Evolutionary conservation across 2,797 vertebrate genomes (phyloP), one percentile per base, ranked within the genome.

Genomic region (Australoheros facetus): DNA sequence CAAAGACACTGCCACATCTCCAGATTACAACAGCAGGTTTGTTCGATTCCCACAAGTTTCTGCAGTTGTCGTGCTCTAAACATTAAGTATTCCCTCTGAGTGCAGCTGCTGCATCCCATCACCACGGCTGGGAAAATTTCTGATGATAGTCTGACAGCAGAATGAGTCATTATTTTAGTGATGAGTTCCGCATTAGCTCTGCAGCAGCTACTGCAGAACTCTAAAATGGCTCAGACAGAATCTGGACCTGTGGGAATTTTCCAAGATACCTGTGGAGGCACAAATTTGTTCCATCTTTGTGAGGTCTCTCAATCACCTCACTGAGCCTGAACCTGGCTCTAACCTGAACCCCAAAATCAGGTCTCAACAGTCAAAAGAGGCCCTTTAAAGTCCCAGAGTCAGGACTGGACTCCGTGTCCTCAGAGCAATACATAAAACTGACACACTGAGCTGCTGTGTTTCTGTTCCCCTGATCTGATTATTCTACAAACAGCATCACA

Each of bases 401-500:
- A 69, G 17, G 26, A 13, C 16, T 7, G 23, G 42, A 66, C 39
- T 5, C 21, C 2, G 5, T 28, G 23, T 66, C 42, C 62, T 69
- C 42, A 51, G 62, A 30, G 26, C 3, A 2, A 1, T 51, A 14
- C 26, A 69, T 28, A n/a, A 69, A 51, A 32, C 4, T 19, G 4
- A 11, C 39, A 64, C 8, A 3, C 62, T 17, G 21, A 66, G 10
- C 10, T 48, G 39, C 1, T 48, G 42, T 5, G 64, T 11, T 69
- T 69, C 64, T 8, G 0, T 30, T 32, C 45, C 17, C 17, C 26
- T 0, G 42, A 69, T 69, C 30, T 16, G 3, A 51, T 69, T 69
- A 69, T 69, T 69, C 45, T 51, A 69, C 64, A 69, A n/a, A 51
- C 64, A 51, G 45, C 42, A 69, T 4, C 64, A 78, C 70, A 73